Evolutionary conservation across 2,888 invertebrate genomes (phyloP).

Genomic region (Alloplasta piceator): DNA sequence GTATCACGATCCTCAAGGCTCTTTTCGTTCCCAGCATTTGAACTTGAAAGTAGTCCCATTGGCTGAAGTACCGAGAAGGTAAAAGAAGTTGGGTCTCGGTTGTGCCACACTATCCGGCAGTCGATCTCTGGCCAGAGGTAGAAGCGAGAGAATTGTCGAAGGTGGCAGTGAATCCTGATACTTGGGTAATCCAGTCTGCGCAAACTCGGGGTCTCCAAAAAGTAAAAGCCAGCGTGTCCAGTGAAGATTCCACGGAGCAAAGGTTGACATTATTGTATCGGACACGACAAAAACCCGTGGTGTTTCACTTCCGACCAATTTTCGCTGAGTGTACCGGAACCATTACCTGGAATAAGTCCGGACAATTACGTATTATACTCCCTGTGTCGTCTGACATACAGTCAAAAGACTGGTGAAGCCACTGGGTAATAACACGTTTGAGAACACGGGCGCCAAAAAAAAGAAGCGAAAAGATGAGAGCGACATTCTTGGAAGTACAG

Average conservation of each 20-base stretch:
- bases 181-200: background rate
- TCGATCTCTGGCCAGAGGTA: conserved; percentile 24
- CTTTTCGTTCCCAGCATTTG: conserved; percentile 1
- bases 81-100: conserved; percentile 10
- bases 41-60: background rate
- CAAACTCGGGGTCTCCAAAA: conserved; percentile 10
- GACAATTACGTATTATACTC: conserved; percentile 45
- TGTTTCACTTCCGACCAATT: conserved; percentile 52
- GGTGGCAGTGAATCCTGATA: conserved; percentile 2
- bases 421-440: conserved; percentile 56
- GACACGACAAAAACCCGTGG: conserved; percentile 39
- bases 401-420: conserved; percentile 37
- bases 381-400: conserved; percentile 27
- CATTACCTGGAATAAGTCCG: conserved; percentile 55
- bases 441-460: background rate
- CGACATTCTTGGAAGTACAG: conserved; percentile 51
- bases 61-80: background rate
- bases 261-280: conserved; percentile 51
- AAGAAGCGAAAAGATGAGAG: conserved; percentile 23
- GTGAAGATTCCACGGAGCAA: conserved; percentile 37
- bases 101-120: conserved; percentile 9
- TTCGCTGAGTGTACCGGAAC: conserved; percentile 20
- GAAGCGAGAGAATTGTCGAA: background rate
- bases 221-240: conserved; percentile 15
- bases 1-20: background rate